phyloP scores from a whole-genome alignment of 2,888 invertebrate species.

The Desoria tigrina region DNA sequence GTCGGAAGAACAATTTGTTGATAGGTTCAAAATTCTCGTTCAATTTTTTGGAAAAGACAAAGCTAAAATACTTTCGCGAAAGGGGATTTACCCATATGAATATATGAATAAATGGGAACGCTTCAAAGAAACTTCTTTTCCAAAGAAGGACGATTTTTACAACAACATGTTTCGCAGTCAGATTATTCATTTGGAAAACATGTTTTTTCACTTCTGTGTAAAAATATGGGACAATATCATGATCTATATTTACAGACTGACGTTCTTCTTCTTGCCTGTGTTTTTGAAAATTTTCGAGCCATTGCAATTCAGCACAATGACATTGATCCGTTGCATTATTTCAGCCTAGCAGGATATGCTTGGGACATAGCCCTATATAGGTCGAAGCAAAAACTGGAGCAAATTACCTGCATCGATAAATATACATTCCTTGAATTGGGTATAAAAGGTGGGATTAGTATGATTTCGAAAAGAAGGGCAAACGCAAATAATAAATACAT shows the following conservation, averaged over 20 bases:
- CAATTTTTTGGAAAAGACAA: conserved; percentile 19
- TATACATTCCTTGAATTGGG: conserved; percentile 16
- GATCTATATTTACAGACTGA: conserved; percentile 52
- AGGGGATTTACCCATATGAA: conserved; percentile 36
- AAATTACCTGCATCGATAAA: conserved; percentile 5
- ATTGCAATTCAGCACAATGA: conserved; percentile 43
- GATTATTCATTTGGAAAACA: conserved; percentile 48
- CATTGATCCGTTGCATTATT: conserved; percentile 50
- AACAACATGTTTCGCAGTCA: conserved; percentile 33
- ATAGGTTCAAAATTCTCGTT: background rate
- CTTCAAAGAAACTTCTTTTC: conserved; percentile 24
- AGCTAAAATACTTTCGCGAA: conserved; percentile 11
- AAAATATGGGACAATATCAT: conserved; percentile 51
- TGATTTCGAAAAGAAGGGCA: conserved; percentile 37
- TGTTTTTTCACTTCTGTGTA: conserved; percentile 48
- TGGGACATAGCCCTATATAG: conserved; percentile 25
- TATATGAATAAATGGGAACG: conserved; percentile 24
- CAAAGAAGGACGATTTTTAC: conserved; percentile 18
- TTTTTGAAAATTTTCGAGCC: conserved; percentile 53
- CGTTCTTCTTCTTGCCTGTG: conserved; percentile 47
- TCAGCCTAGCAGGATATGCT: conserved; percentile 45
- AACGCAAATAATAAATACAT: conserved; percentile 43
- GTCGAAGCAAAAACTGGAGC: conserved; percentile 16
- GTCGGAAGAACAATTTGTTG: background rate
- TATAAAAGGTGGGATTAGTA: conserved; percentile 32